Evolutionary conservation across 64 coral and sea anemone genomes (phyloP), one percentile per base, ranked within the genome.

Genomic region (Dendrophyllia cribrosa): DNA sequence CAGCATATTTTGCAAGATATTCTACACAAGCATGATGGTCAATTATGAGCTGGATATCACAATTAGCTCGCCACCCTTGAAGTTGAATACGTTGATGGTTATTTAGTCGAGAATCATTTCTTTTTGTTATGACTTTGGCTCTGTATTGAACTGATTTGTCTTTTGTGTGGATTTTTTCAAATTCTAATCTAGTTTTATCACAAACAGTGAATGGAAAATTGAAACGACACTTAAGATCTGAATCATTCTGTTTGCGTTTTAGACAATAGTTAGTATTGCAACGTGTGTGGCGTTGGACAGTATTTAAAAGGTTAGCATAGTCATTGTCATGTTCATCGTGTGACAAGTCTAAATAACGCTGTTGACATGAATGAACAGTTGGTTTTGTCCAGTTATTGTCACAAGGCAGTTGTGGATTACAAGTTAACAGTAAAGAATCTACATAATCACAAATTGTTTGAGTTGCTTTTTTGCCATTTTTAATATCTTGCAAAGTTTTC

Each of bases 51-150:
- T 93, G 83, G 79, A 93, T 93, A 66, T 93, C 61, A 87, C 75
- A 93, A 58, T 93, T 93, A 48, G 83, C 91, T 93, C 76, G 75
- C 68, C 76, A 16, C 14, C 70, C 70, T 45, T 72, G 70, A 9
- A 72, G 14, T 43, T 72, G 70, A 8, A 72, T 13, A 43, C 52
- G 47, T 82, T 83, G 78, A 88, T 93, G 91, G 61, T 88, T 88
- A 50, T 93, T 93, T 46, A 93, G 20, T 46, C 85, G 58, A 72
- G 86, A 9, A 83, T 94, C 86, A 83, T 85, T 94, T 83, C 86
- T 51, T 93, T 93, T 88, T 52, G 91, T 93, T 11, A 93, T 19
- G 1, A 93, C 24, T 87, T 87, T 93, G 58, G 91, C 91, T 79
- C 64, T 87, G 56, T 93, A 93, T 88, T 93, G 60, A 44, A 88